These are phyloP conservation scores for Momotus momota DNA, from an alignment of 2,797 vertebrate species.

Conservation along the genomic window DNA sequence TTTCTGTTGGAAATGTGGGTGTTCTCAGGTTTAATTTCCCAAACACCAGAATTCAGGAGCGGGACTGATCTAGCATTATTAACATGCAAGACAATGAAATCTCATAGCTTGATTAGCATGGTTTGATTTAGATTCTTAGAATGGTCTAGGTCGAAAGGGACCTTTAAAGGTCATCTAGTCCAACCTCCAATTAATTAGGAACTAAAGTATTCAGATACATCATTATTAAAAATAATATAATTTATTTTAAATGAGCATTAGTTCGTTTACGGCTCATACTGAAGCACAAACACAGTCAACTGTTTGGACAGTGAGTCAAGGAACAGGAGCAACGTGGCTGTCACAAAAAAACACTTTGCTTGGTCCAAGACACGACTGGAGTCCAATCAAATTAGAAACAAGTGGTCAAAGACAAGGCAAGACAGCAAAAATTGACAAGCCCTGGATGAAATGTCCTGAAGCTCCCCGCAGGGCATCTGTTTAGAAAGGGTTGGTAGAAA, in stretches of 20 bases:
- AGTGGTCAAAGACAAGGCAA: background rate
- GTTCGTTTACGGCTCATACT: background rate
- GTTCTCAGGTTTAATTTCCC: background rate
- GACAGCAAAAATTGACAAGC: background rate
- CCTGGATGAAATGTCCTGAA: background rate
- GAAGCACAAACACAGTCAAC: background rate
- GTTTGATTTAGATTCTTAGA: background rate
- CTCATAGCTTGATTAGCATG: background rate
- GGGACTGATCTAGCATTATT: background rate
- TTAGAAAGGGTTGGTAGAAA: background rate
- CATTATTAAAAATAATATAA: background rate
- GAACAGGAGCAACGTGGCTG: background rate
- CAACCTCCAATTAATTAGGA: background rate
- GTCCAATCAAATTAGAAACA: background rate
- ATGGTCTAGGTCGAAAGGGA: background rate
- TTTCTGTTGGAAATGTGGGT: background rate
- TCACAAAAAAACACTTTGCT: background rate
- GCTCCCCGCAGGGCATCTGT: constrained; percentile 17
- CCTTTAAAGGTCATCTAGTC: background rate
- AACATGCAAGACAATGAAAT: rapidly evolving
- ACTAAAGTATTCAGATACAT: background rate
- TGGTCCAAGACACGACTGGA: background rate
- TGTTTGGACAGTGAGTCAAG: background rate
- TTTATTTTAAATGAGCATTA: background rate
- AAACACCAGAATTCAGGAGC: background rate